Percentiles rank a stretch among this genome's conserved stretches.
These are phyloP conservation scores for Triplophysa tibetana DNA, from an alignment of 2,113 vertebrate genomes.

Conservation along the genomic window DNA sequence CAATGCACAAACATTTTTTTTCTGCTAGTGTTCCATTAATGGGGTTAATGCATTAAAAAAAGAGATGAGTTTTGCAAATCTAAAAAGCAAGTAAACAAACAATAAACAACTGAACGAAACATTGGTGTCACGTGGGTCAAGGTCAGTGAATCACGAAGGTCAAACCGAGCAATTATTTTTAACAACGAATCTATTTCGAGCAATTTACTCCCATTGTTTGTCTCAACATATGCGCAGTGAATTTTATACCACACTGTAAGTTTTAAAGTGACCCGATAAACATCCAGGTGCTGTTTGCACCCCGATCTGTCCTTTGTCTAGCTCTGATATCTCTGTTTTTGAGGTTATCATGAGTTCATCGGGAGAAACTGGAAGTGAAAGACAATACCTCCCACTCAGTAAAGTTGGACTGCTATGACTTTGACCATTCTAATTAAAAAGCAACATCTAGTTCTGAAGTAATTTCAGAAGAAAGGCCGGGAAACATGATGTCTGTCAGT, in stretches of 20 bases:
- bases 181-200: conserved; percentile 49
- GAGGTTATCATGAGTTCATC: conserved; percentile 77
- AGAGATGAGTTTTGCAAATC: conserved; percentile 4
- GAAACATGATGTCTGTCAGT: conserved; percentile 67
- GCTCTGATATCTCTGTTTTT: conserved; percentile 60
- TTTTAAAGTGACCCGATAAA: conserved; percentile 66
- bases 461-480: conserved; percentile 62
- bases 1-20: background rate
- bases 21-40: background rate
- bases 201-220: conserved; percentile 41
- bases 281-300: conserved; percentile 67
- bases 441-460: conserved; percentile 61
- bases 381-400: conserved; percentile 70
- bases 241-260: conserved; percentile 60
- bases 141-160: conserved; percentile 28
- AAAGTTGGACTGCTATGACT: conserved; percentile 55
- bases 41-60: background rate
- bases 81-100: conserved; percentile 14
- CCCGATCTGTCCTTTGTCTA: conserved; percentile 61
- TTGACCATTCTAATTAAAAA: conserved; percentile 58
- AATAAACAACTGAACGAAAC: conserved; percentile 21
- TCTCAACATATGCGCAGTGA: conserved; percentile 42
- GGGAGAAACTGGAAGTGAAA: conserved; percentile 75
- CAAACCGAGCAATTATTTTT: conserved; percentile 19
- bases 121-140: conserved; percentile 4